phyloP scores from a whole-genome alignment of 2,888 invertebrate genomes.

The Dolichomitus sp. region DNA sequence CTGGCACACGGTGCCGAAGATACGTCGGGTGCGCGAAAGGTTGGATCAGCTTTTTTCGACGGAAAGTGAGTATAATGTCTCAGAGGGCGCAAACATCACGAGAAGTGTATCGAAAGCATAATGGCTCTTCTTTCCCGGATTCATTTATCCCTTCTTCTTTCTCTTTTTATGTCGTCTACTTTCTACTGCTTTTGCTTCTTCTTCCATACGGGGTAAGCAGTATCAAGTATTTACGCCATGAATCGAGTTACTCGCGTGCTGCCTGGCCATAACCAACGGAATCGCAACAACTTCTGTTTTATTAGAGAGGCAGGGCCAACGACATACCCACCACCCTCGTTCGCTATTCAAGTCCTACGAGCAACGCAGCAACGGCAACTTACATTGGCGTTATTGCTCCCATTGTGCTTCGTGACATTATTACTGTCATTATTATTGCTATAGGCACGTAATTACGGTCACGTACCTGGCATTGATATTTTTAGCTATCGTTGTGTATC shows the following conservation, averaged over 20 bases:
- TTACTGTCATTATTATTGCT: conserved; percentile 80
- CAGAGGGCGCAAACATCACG: conserved; percentile 41
- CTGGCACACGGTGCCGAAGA: conserved; percentile 31
- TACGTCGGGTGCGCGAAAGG: conserved; percentile 23
- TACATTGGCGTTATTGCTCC: conserved; percentile 74
- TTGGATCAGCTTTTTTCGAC: background rate
- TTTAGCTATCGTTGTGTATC: conserved; percentile 43
- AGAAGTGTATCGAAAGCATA: conserved; percentile 6
- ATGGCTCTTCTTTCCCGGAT: background rate
- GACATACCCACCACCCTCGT: conserved; percentile 72
- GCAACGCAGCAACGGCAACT: conserved; percentile 25
- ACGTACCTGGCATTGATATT: conserved; percentile 59
- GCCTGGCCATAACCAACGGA: conserved; percentile 76
- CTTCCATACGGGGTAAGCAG: conserved; percentile 51
- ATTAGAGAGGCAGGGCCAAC: conserved; percentile 77
- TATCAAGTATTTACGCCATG: conserved; percentile 77
- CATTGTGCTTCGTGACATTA: conserved; percentile 81
- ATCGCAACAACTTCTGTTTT: conserved; percentile 82
- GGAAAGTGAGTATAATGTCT: conserved; percentile 39
- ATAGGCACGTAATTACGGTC: conserved; percentile 69
- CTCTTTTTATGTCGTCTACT: conserved; percentile 15
- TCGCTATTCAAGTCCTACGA: conserved; percentile 29
- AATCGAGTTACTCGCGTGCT: conserved; percentile 79
- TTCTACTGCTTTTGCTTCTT: conserved; percentile 46
- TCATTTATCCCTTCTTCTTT: background rate